Evolutionary conservation across 1,140 invertebrate genomes (phyloP).

Genomic region (Drosophila lowei): DNA sequence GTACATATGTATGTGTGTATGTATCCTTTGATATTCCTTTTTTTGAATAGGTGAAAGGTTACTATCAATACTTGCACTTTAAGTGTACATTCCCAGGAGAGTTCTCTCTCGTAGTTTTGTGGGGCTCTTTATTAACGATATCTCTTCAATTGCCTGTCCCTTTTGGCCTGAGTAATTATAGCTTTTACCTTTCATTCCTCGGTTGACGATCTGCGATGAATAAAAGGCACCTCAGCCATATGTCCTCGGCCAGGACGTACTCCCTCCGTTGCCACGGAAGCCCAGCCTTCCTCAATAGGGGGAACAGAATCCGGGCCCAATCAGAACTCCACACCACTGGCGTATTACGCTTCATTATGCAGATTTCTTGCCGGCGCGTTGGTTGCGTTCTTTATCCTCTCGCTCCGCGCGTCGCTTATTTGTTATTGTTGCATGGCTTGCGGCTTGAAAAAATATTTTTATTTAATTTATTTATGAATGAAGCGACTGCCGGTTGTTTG

Average conservation of each 20-base stretch:
- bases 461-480: slow-evolving; percentile 82
- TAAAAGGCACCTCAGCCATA: slow-evolving; percentile 50
- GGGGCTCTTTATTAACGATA: too few species aligned
- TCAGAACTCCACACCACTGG: slow-evolving; percentile 74
- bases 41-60: too few species aligned
- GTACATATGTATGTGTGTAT: too few species aligned
- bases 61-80: too few species aligned
- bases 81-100: too few species aligned
- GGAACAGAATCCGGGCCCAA: slow-evolving; percentile 44
- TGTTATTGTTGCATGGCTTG: slow-evolving; percentile 80
- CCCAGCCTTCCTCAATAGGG: slow-evolving; percentile 30
- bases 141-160: slow-evolving; percentile 11
- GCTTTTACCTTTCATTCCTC: slow-evolving; percentile 43
- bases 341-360: slow-evolving; percentile 80
- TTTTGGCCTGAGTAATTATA: slow-evolving; percentile 32
- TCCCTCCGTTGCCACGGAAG: too few species aligned
- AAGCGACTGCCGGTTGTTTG: slow-evolving; percentile 33
- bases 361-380: slow-evolving; percentile 70
- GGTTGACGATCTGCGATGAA: slow-evolving; percentile 34
- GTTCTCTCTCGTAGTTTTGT: too few species aligned
- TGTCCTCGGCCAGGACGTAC: slow-evolving; percentile 8
- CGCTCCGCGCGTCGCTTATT: slow-evolving; percentile 52
- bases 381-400: slow-evolving; percentile 38
- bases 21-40: too few species aligned
- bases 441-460: slow-evolving; percentile 81